Base-by-base conservation (phyloP, 2,888 invertebrate species). In the Labia minor region DNA sequence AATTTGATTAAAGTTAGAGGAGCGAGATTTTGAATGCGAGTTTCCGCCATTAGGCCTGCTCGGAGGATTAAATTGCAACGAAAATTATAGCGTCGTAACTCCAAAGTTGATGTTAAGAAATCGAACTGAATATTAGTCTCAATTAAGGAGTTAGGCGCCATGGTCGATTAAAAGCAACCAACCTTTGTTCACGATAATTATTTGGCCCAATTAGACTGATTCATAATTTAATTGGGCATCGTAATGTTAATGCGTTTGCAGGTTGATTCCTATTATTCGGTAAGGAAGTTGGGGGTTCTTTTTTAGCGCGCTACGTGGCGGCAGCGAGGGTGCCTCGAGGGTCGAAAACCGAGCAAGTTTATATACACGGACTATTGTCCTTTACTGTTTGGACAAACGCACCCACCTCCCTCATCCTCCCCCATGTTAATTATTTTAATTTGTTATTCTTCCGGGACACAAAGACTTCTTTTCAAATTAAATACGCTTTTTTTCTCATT, bases 141-240 rank as follows among this genome's bases (percentile, higher is more conserved):
- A 49, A 49, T 49, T 49, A 49, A n/a, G n/a, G 49, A 49, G 49
- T 4, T 49, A 49, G 49, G 49, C 49, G 49, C 49, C n/a, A 14
- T 4, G 49, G 14, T 49, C 16, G 49, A 16, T 16, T 49, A 49
- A 49, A 49, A 49, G 49, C 49, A 49, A 49, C 49, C 3, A 49
- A 49, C 6, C 49, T 49, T 49, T 14, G 16, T 49, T 49, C 49
- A 49, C 14, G 49, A 49, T 49, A 49, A 49, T 49, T 49, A 49
- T 49, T 49, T 49, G 49, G 49, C n/a, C 49, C 49, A 49, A 49
- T 49, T 49, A 49, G 49, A n/a, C 49, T 49, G 49, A 49, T 49
- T 49, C 49, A 49, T 49, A 49, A 49, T 49, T 49, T 49, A 49
- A 49, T 49, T 49, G 49, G 14, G 49, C 49, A 49, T 49, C 49